phyloP scores from a whole-genome alignment of 2,113 vertebrate genomes.

The Rafetus swinhoei region DNA sequence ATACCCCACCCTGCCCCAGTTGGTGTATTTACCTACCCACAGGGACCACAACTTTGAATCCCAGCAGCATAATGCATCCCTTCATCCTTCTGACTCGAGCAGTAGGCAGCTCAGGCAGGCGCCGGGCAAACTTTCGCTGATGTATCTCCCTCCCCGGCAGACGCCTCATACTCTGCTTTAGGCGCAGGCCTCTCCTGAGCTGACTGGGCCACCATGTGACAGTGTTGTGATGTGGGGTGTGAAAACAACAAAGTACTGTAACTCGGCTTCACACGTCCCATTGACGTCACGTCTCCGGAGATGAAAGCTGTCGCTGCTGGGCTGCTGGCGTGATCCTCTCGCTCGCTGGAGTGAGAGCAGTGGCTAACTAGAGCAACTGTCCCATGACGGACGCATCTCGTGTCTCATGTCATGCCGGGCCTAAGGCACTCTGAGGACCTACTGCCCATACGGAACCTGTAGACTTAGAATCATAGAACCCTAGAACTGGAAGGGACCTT shows the following conservation, averaged over 20 bases:
- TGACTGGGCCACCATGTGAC: not conserved
- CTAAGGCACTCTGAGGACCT: not conserved
- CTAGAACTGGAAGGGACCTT: too few relatives aligned
- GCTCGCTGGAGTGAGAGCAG: not conserved
- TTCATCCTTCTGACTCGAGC: not conserved
- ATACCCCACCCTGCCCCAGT: not conserved
- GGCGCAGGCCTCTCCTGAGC: not conserved
- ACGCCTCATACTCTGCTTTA: not conserved
- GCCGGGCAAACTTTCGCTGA: not conserved
- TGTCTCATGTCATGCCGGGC: not conserved
- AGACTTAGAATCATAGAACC: not conserved
- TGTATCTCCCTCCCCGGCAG: too few relatives aligned
- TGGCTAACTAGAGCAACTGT: not conserved
- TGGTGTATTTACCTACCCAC: not conserved
- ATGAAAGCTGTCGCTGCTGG: not conserved
- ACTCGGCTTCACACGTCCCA: not conserved
- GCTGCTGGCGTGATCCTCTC: not conserved
- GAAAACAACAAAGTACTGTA: not conserved
- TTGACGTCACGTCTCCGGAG: not conserved
- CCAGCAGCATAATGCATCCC: not conserved
- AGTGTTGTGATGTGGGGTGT: not conserved
- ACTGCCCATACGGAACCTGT: not conserved
- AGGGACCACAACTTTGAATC: not conserved
- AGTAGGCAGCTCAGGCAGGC: not conserved
- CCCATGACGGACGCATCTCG: not conserved